phyloP scores from a whole-genome alignment of 2,888 invertebrate genomes.

The Rhyacophila evoluta region DNA sequence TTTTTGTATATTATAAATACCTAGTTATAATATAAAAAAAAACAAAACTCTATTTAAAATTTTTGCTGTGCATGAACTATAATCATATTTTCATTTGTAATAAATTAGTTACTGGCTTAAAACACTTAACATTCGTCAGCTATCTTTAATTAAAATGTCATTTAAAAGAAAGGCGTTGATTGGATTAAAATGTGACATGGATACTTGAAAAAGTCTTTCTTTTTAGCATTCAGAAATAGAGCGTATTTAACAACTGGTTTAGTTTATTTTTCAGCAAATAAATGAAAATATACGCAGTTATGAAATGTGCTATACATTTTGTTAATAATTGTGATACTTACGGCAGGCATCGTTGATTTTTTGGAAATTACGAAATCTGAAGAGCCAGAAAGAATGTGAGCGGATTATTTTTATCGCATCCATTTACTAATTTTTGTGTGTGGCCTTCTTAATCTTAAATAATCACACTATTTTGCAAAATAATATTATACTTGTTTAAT shows the following conservation, averaged over 20 bases:
- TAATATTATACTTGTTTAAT: neutral
- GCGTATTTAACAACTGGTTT: neutral
- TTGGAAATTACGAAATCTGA: conserved; percentile 44
- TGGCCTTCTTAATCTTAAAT: conserved; percentile 15
- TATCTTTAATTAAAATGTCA: too few relatives aligned
- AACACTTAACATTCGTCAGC: too few relatives aligned
- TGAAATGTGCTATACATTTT: conserved; percentile 42
- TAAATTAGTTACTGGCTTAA: too few relatives aligned
- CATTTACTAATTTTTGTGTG: conserved; percentile 34
- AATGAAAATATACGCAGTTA: conserved; percentile 9
- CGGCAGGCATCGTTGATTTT: conserved; percentile 50
- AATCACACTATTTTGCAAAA: neutral
- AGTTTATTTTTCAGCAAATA: neutral
- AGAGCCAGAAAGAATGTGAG: conserved; percentile 50
- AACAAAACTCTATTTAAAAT: too few relatives aligned
- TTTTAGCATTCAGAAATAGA: neutral
- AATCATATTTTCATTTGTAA: too few relatives aligned
- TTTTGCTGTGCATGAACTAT: too few relatives aligned
- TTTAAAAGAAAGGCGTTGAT: too few relatives aligned
- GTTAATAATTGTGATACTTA: conserved; percentile 19
- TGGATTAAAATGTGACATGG: too few relatives aligned
- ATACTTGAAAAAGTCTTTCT: neutral
- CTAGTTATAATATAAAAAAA: too few relatives aligned
- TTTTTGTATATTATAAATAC: too few relatives aligned
- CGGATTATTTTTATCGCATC: conserved; percentile 36